Conservation (phyloP, 2,797 vertebrate species). For the Siniperca obscura region DNA sequence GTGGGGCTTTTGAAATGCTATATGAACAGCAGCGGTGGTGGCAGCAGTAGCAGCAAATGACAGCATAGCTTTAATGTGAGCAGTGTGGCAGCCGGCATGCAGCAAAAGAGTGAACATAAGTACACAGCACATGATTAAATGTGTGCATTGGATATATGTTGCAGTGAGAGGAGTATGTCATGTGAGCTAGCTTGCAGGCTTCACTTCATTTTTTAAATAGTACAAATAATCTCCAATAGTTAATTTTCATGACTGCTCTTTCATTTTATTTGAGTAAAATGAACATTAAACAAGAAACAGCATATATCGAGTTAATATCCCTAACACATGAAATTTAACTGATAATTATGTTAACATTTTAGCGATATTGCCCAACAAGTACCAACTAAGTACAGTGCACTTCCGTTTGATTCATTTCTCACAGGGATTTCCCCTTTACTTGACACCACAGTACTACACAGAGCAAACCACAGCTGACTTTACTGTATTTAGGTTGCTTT, state of each 20-base stretch:
- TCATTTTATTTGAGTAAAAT: constrained; percentile 62
- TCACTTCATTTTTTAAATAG: neutral
- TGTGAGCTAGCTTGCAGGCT: neutral
- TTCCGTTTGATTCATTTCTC: constrained; percentile 3
- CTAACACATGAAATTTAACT: constrained; percentile 24
- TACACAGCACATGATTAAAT: neutral
- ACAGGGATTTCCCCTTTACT: constrained; percentile 25
- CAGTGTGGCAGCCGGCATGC: neutral
- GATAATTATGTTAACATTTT: constrained; percentile 6
- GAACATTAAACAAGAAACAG: constrained; percentile 48
- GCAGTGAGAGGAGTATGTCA: neutral
- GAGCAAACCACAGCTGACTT: constrained; percentile 23
- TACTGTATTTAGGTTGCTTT: constrained; percentile 9
- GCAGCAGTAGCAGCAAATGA: constrained; percentile 19
- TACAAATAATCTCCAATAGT: constrained; percentile 43
- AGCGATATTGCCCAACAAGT: neutral
- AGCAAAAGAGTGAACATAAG: neutral
- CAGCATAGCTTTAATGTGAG: constrained; percentile 1
- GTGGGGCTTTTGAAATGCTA: neutral
- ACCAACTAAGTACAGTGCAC: neutral
- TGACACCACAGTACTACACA: constrained; percentile 11
- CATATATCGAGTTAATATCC: constrained; percentile 18
- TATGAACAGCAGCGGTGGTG: neutral
- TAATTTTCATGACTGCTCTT: constrained; percentile 24
- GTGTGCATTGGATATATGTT: neutral